These are phyloP conservation scores for Romanogobio albipinnatus DNA, from an alignment of 2,113 vertebrate genomes.

Conservation along the genomic window DNA sequence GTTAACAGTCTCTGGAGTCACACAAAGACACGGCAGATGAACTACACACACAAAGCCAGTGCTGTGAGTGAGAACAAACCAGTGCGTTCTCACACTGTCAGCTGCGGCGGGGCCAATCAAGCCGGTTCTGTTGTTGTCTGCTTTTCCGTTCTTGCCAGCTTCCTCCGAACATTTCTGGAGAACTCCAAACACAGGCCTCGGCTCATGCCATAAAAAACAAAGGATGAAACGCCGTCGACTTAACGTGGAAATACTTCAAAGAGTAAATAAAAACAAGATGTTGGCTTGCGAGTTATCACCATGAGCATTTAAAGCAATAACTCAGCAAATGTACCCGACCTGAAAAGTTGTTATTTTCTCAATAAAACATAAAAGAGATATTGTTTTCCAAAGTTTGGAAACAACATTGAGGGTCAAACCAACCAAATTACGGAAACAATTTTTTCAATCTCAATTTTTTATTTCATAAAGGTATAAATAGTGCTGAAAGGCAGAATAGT, in stretches of 20 bases:
- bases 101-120: constrained; percentile 18
- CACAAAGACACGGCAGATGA: constrained; percentile 73
- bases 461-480: too few species aligned
- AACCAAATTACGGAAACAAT: too few species aligned
- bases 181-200: not conserved
- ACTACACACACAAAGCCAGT: constrained; percentile 75
- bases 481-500: too few species aligned
- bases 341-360: too few species aligned
- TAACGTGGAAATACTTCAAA: constrained; percentile 24
- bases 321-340: not conserved
- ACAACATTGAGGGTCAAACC: not conserved
- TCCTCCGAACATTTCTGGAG: not conserved
- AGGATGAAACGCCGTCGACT: not conserved
- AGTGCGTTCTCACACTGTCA: constrained; percentile 69
- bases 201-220: not conserved
- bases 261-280: constrained; percentile 29
- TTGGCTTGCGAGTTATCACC: not conserved
- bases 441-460: too few species aligned
- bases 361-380: not conserved
- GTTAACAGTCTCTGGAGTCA: constrained; percentile 69
- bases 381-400: not conserved
- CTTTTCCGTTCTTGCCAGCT: not conserved
- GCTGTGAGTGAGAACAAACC: constrained; percentile 76
- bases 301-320: not conserved
- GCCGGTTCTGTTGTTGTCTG: not conserved